A percentile compares a stretch with the other conserved stretches of the same genome.
Evolutionary conservation across 2,888 invertebrate species (phyloP).

Genomic region (Hofmannophila pseudospretella): DNA sequence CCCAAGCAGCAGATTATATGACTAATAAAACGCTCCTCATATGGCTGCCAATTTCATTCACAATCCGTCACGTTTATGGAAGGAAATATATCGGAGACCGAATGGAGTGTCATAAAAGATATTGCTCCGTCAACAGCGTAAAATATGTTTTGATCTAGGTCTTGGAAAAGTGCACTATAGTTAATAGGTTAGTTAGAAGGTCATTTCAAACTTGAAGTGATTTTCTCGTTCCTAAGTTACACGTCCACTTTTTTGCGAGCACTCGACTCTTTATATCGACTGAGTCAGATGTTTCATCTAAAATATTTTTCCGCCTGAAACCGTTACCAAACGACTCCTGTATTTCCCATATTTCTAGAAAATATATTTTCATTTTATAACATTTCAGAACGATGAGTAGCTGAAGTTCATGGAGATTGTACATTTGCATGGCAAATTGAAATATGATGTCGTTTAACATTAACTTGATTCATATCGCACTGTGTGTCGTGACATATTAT

Average conservation of each 20-base stretch:
- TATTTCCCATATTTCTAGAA: not conserved
- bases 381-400: not conserved
- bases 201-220: no score
- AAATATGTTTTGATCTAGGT: not conserved
- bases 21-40: constrained; percentile 20
- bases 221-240: no score
- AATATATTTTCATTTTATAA: not conserved
- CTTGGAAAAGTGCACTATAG: no score
- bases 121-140: not conserved
- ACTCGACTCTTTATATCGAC: no score
- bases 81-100: constrained; percentile 21
- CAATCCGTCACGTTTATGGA: constrained; percentile 13
- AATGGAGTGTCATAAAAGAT: not conserved
- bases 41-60: constrained; percentile 25
- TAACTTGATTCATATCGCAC: constrained; percentile 21
- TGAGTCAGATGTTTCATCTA: no score
- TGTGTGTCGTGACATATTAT: no score
- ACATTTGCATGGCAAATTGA: constrained; percentile 20
- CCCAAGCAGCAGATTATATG: constrained; percentile 14
- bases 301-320: no score
- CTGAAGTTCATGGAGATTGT: no score
- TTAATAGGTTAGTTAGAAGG: not conserved
- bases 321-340: no score
- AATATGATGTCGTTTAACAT: constrained; percentile 16
- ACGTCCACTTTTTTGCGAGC: no score